Evolutionary conservation across 2,888 invertebrate species (phyloP), one percentile per base, ranked within the genome.

Genomic region (Eulithis prunata): DNA sequence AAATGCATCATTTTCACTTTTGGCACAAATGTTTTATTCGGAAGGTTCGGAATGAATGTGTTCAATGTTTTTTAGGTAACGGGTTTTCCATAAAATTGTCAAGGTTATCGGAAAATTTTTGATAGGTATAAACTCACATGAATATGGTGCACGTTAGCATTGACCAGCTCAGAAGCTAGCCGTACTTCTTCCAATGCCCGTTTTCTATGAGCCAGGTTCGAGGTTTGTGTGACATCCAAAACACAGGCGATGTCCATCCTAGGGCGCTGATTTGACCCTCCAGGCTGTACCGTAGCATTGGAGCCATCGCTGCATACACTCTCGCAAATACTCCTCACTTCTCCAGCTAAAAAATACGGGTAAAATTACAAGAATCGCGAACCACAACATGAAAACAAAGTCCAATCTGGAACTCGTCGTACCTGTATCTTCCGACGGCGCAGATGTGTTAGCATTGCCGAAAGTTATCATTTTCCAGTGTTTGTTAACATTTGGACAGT

Each of bases 201-300:
- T 88, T 96, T 96, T 60, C 98, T 94, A 75, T 97, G 96, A 59
- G 94, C 89, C 74, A 97, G 86, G 86, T 96, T 95, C 74, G 96
- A 95, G 28, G 95, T 93, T 83, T 97, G 95, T 77, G 95, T 95
- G 67, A 96, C 87, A 91, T 98, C 98, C 76, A 98, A 94, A 71
- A 98, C 96, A 90, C 97, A 97, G 59, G 96, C 98, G 70, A 98
- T 97, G 86, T 98, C 97, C 97, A 98, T 97, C 75, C 95, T 94
- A 32, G 96, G 95, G 74, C 95, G 83, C 69, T 87, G 88, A 74
- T 87, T 91, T 1, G 85, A 76, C 41, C 79, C 84, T 56, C 89
- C 87, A 14, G 91, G 81, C 75, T 93, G 93, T 45, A 93, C 90
- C 6, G 93, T 93, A 47, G 93, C 90, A 72, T 84, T 91, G n/a